Percentiles rank a stretch among this genome's conserved stretches.
Evolutionary conservation across 2,797 vertebrate species (phyloP).

Genomic region (Podargus strigoides): DNA sequence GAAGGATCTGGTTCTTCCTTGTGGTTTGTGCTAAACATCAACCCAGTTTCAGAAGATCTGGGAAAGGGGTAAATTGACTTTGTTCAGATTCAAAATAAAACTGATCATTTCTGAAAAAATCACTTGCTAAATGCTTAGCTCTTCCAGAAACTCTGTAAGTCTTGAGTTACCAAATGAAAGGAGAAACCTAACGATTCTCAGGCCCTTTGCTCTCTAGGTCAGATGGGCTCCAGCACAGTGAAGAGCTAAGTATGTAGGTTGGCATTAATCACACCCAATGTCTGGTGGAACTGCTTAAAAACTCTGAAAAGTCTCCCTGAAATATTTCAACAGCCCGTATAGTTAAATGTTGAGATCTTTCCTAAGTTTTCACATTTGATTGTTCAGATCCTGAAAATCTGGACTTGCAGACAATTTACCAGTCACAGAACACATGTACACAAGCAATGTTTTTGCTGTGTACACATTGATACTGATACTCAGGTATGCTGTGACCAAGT

Average conservation of each 20-base stretch:
- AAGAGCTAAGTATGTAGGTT: not conserved
- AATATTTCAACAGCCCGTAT: not conserved
- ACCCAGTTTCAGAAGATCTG: not conserved
- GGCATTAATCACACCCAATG: not conserved
- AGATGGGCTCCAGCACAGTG: not conserved
- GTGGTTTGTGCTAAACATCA: not conserved
- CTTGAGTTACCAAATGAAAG: not conserved
- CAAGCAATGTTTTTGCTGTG: not conserved
- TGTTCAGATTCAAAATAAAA: not conserved
- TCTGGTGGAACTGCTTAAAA: not conserved
- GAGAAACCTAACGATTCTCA: not conserved
- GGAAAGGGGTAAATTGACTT: not conserved
- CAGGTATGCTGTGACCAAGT: not conserved
- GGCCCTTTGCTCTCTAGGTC: not conserved
- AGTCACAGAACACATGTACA: not conserved
- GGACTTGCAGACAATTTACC: not conserved
- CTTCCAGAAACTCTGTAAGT: not conserved
- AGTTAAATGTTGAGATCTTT: not conserved
- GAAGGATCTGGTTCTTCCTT: not conserved
- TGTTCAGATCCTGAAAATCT: not conserved
- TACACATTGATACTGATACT: not conserved
- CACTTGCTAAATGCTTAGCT: not conserved
- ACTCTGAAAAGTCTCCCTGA: not conserved
- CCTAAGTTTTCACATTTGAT: not conserved
- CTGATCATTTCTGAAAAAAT: not conserved